Evolutionary conservation across 2,797 vertebrate species (phyloP), one percentile per base, ranked within the genome.

Genomic region (Microctenopoma steveboyesi): DNA sequence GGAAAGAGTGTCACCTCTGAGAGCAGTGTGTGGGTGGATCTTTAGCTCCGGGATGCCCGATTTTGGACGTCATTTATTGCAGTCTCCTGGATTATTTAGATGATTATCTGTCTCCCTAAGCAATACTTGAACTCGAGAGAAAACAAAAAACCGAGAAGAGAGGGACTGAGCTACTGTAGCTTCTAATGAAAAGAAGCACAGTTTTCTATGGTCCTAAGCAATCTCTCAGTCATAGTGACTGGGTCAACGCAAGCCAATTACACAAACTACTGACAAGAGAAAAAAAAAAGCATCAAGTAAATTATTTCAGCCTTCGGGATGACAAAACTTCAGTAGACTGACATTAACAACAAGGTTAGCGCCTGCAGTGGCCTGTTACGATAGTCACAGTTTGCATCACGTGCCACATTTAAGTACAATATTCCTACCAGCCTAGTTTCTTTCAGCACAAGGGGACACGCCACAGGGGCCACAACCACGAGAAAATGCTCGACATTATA

Each of bases 1-100:
- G 79, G 80, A 69, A 69, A 83, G 81, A 85, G 81, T 49, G 82
- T 76, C 82, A 72, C 82, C 75, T 76, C 42, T 37, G 69, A 85
- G 81, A 67, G 72, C 72, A 65, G 76, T 74, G 80, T 64, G 62
- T 62, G 69, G 71, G 70, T 60, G 65, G 76, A 61, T 56, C 37
- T 77, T 61, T 74, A 78, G 70, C 79, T 86, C 78, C 49, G 53
- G 65, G 78, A 69, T 50, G 68, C 60, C 69, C 47, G 72, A 81
- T 86, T 89, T 57, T 40, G 66, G 71, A 84, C 73, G 72, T 74
- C 80, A 63, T 68, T 85, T 86, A 88, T 86, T 89, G 83, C 87
- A 84, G 72, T 86, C 78, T 69, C 74, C 57, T 74, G 61, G 64
- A 77, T 74, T 61, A 39, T 61, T 81, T 65, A 37, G 52, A 56